Conservation (phyloP, 2,888 invertebrate species). For the Drosophila nigricruria region DNA sequence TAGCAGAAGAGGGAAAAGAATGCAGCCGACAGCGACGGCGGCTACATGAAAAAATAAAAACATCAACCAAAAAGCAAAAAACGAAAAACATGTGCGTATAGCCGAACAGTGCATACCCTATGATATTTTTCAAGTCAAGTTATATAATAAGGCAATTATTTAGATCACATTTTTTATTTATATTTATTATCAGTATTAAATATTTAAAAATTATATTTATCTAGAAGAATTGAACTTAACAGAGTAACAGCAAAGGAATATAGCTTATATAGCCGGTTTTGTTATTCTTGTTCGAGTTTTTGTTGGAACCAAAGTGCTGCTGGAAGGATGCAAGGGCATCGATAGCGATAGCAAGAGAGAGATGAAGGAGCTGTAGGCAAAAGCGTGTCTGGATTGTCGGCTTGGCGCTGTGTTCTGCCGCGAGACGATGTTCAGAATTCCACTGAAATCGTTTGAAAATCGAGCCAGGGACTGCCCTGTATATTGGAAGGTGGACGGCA, state of each 20-base stretch:
- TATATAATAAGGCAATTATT: no score
- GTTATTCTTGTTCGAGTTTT: constrained; percentile 35
- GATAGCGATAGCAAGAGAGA: background rate
- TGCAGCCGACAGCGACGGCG: constrained; percentile 58
- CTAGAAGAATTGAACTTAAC: no score
- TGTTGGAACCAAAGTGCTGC: constrained; percentile 46
- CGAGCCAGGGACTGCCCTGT: constrained; percentile 47
- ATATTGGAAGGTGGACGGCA: background rate
- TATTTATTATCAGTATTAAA: no score
- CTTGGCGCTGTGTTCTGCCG: constrained; percentile 42
- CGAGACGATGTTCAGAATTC: constrained; percentile 58
- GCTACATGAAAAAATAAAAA: constrained; percentile 62
- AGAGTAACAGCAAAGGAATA: no score
- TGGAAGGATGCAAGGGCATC: constrained; percentile 1
- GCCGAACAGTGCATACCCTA: constrained; percentile 40
- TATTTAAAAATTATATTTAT: no score
- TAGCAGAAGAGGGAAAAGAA: constrained; percentile 26
- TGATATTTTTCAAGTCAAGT: background rate
- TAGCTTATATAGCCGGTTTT: constrained; percentile 26
- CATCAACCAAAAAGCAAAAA: constrained; percentile 36
- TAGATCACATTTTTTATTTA: no score
- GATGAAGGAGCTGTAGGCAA: constrained; percentile 24
- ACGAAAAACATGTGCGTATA: background rate
- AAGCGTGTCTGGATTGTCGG: constrained; percentile 60
- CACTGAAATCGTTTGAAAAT: constrained; percentile 78